Evolutionary conservation across 2,888 invertebrate species (phyloP).

Genomic region (Vesta saturnalis): DNA sequence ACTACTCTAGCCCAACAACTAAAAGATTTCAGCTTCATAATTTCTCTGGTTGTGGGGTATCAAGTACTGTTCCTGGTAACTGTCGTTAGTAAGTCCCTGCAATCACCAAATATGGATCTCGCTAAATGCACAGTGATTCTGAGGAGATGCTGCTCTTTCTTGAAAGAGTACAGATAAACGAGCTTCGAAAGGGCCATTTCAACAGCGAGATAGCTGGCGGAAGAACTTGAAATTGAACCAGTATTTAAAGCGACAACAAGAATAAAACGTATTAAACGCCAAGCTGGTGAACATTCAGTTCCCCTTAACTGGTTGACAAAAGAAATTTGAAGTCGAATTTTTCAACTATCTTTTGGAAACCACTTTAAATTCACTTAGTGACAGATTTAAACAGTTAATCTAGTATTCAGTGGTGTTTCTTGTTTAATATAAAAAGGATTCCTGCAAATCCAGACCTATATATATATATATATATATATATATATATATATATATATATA

Average conservation of each 20-base stretch:
- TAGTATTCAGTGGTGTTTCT: not conserved
- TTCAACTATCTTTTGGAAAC: constrained; percentile 1
- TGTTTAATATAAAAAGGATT: too few species aligned
- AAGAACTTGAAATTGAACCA: constrained; percentile 47
- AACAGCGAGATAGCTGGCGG: constrained; percentile 48
- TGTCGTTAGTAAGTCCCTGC: constrained; percentile 44
- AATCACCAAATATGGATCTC: constrained; percentile 40
- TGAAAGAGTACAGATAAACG: constrained; percentile 42
- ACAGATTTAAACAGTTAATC: not conserved
- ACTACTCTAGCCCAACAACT: constrained; percentile 44
- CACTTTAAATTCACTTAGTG: not conserved
- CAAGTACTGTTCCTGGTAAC: constrained; percentile 50
- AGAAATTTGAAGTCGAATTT: not conserved
- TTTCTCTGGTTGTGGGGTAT: constrained; percentile 52
- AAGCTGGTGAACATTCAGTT: constrained; percentile 47
- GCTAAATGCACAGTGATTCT: constrained; percentile 42
- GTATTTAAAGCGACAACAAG: constrained; percentile 46
- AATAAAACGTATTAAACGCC: constrained; percentile 47
- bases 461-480: too few species aligned
- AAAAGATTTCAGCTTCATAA: constrained; percentile 48
- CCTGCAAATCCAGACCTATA: too few species aligned
- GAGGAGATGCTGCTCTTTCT: constrained; percentile 38
- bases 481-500: too few species aligned
- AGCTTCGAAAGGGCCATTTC: constrained; percentile 42
- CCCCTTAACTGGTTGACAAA: not conserved